phyloP scores from a whole-genome alignment of 2,113 vertebrate species.

The Tachuris rubrigastra region DNA sequence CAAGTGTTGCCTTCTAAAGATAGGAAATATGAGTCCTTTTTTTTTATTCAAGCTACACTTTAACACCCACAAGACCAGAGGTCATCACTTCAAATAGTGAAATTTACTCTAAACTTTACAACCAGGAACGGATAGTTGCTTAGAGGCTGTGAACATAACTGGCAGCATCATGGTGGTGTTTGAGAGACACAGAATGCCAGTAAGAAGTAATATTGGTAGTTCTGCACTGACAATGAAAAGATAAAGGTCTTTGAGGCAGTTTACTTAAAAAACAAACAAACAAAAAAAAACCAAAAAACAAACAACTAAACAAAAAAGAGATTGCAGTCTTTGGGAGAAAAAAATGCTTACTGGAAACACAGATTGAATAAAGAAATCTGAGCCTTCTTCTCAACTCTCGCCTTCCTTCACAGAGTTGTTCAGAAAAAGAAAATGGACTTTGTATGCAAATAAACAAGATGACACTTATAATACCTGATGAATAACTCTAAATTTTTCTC shows the following conservation, averaged over 20 bases:
- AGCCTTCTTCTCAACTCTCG: not conserved
- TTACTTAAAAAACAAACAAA: not conserved
- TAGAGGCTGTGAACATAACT: not conserved
- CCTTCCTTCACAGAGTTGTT: not conserved
- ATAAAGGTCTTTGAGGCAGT: not conserved
- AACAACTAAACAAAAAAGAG: not conserved
- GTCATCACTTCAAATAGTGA: not conserved
- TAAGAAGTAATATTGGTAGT: not conserved
- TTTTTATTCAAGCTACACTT: not conserved
- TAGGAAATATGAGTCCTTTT: not conserved
- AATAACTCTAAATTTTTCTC: not conserved
- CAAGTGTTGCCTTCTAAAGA: not conserved
- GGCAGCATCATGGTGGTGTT: not conserved
- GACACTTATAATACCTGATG: not conserved
- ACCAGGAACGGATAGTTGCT: not conserved
- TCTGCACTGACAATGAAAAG: not conserved
- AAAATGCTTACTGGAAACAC: rapidly evolving
- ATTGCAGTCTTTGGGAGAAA: not conserved
- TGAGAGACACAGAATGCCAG: not conserved
- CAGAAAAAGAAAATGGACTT: not conserved
- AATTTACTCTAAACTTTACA: not conserved
- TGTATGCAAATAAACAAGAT: not conserved
- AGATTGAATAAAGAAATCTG: not conserved
- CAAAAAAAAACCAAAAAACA: not conserved
- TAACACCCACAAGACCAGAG: not conserved